Base-by-base conservation (phyloP, 2,113 vertebrate genomes). In the Spilogale gracilis region DNA sequence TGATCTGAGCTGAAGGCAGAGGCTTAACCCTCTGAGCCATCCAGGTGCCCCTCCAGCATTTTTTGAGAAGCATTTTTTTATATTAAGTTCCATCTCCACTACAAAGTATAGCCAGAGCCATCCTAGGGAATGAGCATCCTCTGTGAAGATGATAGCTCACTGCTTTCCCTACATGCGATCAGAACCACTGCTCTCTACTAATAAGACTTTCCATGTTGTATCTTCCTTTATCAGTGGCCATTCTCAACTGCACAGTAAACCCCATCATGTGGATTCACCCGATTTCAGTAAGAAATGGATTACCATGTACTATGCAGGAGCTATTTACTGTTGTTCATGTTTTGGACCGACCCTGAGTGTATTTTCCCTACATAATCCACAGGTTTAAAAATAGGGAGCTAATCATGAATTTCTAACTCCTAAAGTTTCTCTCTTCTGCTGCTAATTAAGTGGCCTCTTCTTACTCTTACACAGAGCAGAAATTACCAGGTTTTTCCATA, bases 351-450 rank as follows among this genome's bases (percentile, higher is more conserved):
- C 8, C 5, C 23, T 4, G 1, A 32, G 14, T 79, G 10, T 63
- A 73, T 83, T 93, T 89, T 38, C 2, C 58, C 71, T 88, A 5
- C 45, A 69, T 43, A 93, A 78, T 23, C 5, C 32, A 38, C 52
- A 86, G 1, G 2, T 89, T 97, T 95, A 79, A 94, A 97, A 92
- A 38, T 67, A 67, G 12, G 5, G 25, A 65, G 9, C 13, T 80
- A 60, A 43, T 69, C 11, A 78, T 43, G 30, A 87, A 90, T 90
- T 61, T 27, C 38, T 48, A n/a, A 20, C 16, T 61, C 11, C 2
- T 54, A 78, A 78, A 16, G 2, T 27, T 86, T 94, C 60, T 94
- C 25, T 73, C 43, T 93, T 65, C 65, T 54, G 2, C 56, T 38
- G 65, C 56, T n/a, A 65, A 81, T 50, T 52, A 30, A 65, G 11